Percentiles rank a stretch among this genome's conserved stretches.
These are phyloP conservation scores for Macrosteles quadrilineatus DNA, from an alignment of 1,140 invertebrate species.

Conservation along the genomic window DNA sequence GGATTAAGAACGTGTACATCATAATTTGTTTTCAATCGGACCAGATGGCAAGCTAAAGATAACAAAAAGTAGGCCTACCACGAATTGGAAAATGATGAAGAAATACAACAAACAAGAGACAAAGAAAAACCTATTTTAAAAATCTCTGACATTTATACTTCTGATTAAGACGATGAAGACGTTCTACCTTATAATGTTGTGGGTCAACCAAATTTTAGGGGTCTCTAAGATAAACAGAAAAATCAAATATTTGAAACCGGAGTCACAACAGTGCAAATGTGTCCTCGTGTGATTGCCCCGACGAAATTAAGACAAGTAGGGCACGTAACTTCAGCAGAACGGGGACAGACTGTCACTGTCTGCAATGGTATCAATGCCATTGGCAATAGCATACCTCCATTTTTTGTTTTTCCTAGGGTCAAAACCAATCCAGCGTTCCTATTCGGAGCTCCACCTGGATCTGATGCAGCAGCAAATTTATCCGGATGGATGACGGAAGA, in stretches of 20 bases:
- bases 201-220: no score
- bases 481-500: constrained; percentile 46
- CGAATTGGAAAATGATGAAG: no score
- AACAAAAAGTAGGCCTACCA: no score
- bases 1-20: no score
- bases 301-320: constrained; percentile 51
- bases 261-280: constrained; percentile 52
- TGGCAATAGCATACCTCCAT: constrained; percentile 50
- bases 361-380: constrained; percentile 47
- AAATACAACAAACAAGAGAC: no score
- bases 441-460: constrained; percentile 49
- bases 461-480: constrained; percentile 45
- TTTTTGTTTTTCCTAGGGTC: constrained; percentile 51
- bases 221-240: constrained; percentile 55
- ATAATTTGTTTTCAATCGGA: no score
- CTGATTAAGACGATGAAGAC: no score
- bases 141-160: no score
- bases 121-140: no score
- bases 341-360: constrained; percentile 52
- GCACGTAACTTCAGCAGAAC: constrained; percentile 50
- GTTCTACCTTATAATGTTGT: no score
- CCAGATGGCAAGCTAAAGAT: no score
- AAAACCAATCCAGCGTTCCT: constrained; percentile 50
- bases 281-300: constrained; percentile 49
- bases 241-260: no score